Conservation (phyloP, 2,888 invertebrate species). For the Scaptomyza caliginosa region DNA sequence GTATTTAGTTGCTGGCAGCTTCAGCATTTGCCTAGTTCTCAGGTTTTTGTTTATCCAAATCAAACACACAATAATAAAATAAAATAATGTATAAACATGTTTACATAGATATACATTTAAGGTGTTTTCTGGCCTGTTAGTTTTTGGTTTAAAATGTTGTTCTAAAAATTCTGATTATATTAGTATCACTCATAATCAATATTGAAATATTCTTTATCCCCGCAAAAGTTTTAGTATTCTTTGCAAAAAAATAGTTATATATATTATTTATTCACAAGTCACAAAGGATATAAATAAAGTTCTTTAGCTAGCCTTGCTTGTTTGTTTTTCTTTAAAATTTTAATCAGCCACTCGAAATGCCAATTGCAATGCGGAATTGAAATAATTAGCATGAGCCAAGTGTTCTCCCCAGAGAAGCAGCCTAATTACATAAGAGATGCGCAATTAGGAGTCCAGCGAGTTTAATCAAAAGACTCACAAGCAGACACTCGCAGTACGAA, state of each 20-base stretch:
- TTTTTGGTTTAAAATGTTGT: too few species aligned
- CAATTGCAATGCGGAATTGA: conserved; percentile 54
- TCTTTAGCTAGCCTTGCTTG: background rate
- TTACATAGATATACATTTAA: too few species aligned
- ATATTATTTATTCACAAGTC: too few species aligned
- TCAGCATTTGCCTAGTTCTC: too few species aligned
- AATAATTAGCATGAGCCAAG: conserved; percentile 67
- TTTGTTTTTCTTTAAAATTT: conserved; percentile 44
- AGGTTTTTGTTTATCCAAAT: conserved; percentile 27
- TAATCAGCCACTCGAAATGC: conserved; percentile 49
- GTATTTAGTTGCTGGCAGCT: conserved; percentile 4
- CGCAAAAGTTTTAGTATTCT: too few species aligned
- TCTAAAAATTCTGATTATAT: too few species aligned
- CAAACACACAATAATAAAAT: conserved; percentile 4
- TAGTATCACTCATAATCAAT: too few species aligned
- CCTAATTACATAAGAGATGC: conserved; percentile 75
- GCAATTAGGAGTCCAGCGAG: conserved; percentile 47
- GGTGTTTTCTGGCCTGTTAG: too few species aligned
- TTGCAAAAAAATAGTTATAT: too few species aligned
- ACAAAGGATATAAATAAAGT: too few species aligned
- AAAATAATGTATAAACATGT: conserved; percentile 13
- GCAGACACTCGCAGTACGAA: conserved; percentile 8
- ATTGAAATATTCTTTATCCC: too few species aligned
- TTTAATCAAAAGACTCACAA: conserved; percentile 5
- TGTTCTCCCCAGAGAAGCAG: conserved; percentile 4